Evolutionary conservation across 1,140 invertebrate genomes (phyloP).

Genomic region (Lepidostoma basale): DNA sequence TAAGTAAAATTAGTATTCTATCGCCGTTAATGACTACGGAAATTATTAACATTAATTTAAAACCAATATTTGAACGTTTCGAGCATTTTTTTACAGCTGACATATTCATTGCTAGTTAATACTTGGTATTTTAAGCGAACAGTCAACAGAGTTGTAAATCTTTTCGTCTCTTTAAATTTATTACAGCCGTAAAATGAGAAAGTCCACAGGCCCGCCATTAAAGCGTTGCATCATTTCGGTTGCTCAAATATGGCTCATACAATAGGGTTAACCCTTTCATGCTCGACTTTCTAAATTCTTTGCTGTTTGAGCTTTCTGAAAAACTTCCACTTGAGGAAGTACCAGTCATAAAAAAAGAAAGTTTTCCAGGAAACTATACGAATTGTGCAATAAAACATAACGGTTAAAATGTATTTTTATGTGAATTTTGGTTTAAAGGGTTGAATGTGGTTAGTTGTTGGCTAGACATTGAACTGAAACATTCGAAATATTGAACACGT

Average conservation of each 20-base stretch:
- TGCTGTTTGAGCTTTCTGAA: not conserved
- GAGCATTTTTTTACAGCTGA: too few species aligned
- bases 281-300: not conserved
- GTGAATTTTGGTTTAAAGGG: not conserved
- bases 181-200: not conserved
- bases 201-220: not conserved
- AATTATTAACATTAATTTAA: too few species aligned
- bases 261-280: not conserved
- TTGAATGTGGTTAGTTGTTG: not conserved
- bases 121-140: too few species aligned
- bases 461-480: not conserved
- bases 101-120: too few species aligned
- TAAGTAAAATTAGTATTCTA: too few species aligned
- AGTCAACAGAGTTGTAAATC: too few species aligned
- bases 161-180: too few species aligned
- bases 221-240: not conserved
- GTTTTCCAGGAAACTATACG: not conserved
- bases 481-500: not conserved
- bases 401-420: not conserved
- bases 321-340: not conserved
- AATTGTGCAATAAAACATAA: conserved; percentile 7
- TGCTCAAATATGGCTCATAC: not conserved
- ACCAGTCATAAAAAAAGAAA: conserved; percentile 7
- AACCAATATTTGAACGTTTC: too few species aligned
- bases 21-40: too few species aligned